These are phyloP conservation scores for Philaethria dido DNA, from an alignment of 2,888 invertebrate genomes.

Conservation along the genomic window DNA sequence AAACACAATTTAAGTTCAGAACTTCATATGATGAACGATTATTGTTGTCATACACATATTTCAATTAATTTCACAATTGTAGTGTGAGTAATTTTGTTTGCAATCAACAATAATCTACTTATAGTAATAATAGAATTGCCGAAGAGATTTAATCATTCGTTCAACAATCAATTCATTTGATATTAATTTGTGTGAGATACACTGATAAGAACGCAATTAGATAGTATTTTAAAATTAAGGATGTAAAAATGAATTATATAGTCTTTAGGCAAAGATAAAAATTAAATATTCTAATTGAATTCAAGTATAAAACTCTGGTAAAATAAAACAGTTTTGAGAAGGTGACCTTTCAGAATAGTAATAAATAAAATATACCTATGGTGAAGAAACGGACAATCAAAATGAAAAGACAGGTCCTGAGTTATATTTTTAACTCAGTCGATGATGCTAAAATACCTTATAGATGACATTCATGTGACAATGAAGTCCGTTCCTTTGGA, in stretches of 20 bases:
- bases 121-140: background rate
- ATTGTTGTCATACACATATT: background rate
- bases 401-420: too few species aligned
- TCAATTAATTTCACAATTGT: background rate
- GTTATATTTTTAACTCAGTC: too few species aligned
- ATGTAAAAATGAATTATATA: background rate
- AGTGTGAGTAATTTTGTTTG: background rate
- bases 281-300: too few species aligned
- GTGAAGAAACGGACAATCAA: too few species aligned
- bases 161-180: background rate
- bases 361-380: too few species aligned
- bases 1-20: too few species aligned
- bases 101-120: background rate
- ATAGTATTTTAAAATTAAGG: background rate
- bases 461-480: too few species aligned
- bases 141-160: slow-evolving; percentile 1
- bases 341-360: too few species aligned
- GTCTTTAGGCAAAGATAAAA: background rate
- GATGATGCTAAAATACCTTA: too few species aligned
- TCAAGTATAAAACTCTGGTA: too few species aligned
- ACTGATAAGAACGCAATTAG: background rate
- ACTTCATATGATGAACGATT: background rate
- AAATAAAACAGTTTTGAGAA: too few species aligned
- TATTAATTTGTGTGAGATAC: background rate
- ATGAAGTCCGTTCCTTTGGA: too few species aligned